Evolutionary conservation across 2,888 invertebrate species (phyloP).

Genomic region (Pharmacophagus antenor): DNA sequence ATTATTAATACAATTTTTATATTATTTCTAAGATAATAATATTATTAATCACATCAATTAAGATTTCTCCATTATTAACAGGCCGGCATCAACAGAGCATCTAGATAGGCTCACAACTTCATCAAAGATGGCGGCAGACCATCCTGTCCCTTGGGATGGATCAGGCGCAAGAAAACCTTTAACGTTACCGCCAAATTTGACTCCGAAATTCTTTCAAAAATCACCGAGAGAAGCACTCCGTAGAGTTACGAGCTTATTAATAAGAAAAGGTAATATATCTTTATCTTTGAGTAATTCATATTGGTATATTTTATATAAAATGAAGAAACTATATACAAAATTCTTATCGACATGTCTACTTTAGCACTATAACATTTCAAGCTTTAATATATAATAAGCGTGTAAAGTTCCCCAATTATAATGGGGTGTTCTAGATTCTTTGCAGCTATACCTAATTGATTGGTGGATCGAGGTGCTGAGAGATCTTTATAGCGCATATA

Average conservation of each 20-base stretch:
- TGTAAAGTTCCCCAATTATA: too few relatives aligned
- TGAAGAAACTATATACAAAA: too few relatives aligned
- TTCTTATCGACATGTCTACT: too few relatives aligned
- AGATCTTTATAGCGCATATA: too few relatives aligned
- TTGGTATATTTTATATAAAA: too few relatives aligned
- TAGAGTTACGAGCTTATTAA: constrained; percentile 93
- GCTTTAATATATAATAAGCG: too few relatives aligned
- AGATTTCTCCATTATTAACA: constrained; percentile 45
- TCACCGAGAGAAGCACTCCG: constrained; percentile 92
- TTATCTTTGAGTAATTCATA: too few relatives aligned
- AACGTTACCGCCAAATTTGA: constrained; percentile 93
- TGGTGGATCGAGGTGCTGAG: too few relatives aligned
- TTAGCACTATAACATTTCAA: too few relatives aligned
- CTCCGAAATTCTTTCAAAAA: constrained; percentile 94
- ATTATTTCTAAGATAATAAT: not conserved
- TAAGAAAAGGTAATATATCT: constrained; percentile 86
- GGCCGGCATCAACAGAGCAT: constrained; percentile 92
- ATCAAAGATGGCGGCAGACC: constrained; percentile 72
- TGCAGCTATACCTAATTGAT: too few relatives aligned
- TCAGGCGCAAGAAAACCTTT: constrained; percentile 86
- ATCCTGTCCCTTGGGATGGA: constrained; percentile 74
- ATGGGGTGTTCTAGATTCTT: too few relatives aligned
- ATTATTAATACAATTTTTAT: not conserved
- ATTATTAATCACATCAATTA: not conserved
- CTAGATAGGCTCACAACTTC: constrained; percentile 86